These are phyloP conservation scores for Neoseiulus cucumeris DNA, from an alignment of 1,140 invertebrate species.

Conservation along the genomic window DNA sequence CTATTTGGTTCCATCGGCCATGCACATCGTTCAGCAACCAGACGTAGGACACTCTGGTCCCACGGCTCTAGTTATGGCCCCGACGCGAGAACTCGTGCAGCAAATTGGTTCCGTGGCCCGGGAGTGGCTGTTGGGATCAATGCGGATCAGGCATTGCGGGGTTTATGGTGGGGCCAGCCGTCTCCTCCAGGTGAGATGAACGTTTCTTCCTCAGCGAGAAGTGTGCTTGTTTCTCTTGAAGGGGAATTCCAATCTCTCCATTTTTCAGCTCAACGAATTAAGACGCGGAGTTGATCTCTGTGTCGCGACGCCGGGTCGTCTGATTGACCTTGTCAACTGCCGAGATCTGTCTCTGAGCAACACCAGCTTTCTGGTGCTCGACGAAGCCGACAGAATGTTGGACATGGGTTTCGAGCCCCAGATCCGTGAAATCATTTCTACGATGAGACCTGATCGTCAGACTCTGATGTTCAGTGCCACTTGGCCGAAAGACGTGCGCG, in stretches of 20 bases:
- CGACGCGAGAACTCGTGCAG: constrained; percentile 65
- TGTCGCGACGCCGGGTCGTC: constrained; percentile 61
- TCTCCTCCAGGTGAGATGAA: constrained; percentile 64
- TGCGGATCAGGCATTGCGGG: constrained; percentile 62
- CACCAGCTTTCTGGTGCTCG: constrained; percentile 82
- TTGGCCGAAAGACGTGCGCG: constrained; percentile 60
- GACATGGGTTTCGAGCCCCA: constrained; percentile 99
- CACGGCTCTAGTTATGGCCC: constrained; percentile 61
- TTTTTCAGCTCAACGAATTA: constrained; percentile 37
- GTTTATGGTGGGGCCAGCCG: constrained; percentile 91
- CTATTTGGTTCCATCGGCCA: constrained; percentile 68
- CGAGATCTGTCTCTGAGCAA: constrained; percentile 65
- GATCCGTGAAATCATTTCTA: constrained; percentile 87
- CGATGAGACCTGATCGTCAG: constrained; percentile 67
- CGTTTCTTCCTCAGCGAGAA: no score
- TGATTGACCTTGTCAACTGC: constrained; percentile 85
- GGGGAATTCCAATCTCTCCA: not conserved
- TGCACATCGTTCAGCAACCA: constrained; percentile 61
- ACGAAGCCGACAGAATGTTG: constrained; percentile 96
- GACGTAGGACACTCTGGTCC: constrained; percentile 47
- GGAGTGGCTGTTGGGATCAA: not conserved
- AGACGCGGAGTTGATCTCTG: constrained; percentile 39
- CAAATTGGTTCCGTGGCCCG: constrained; percentile 41
- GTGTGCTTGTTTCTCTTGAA: constrained; percentile 6
- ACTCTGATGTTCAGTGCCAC: constrained; percentile 68